phyloP scores from a whole-genome alignment of 2,888 invertebrate genomes.

The Pomacea canaliculata region DNA sequence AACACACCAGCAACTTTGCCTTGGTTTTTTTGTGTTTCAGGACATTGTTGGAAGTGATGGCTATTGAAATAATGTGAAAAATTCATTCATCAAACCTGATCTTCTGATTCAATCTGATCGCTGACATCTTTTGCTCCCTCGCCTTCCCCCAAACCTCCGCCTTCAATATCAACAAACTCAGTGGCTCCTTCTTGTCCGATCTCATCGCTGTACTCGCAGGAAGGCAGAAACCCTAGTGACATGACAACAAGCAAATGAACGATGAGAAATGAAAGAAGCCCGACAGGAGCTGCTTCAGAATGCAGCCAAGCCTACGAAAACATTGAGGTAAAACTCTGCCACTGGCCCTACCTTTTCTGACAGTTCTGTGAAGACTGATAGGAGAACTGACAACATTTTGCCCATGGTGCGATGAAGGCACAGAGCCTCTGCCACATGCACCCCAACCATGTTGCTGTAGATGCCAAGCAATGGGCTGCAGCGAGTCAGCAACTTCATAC shows the following conservation, averaged over 20 bases:
- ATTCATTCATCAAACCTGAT: constrained; percentile 75
- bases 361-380: constrained; percentile 88
- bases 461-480: constrained; percentile 81
- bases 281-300: no score
- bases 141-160: constrained; percentile 93
- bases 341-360: constrained; percentile 75
- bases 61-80: no score
- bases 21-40: no score
- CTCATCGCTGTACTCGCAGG: constrained; percentile 82
- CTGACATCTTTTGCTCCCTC: constrained; percentile 95
- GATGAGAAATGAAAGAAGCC: background rate
- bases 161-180: constrained; percentile 73
- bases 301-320: no score
- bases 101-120: constrained; percentile 86
- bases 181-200: constrained; percentile 68
- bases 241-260: background rate
- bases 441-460: constrained; percentile 81
- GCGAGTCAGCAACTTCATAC: constrained; percentile 22
- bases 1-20: no score
- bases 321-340: no score
- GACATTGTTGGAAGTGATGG: no score
- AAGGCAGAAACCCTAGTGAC: constrained; percentile 86
- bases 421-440: constrained; percentile 83
- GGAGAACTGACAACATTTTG: constrained; percentile 85
- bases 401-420: constrained; percentile 83